These are phyloP conservation scores for Leucoraja erinaceus DNA, from an alignment of 2,113 vertebrate genomes.

Conservation along the genomic window DNA sequence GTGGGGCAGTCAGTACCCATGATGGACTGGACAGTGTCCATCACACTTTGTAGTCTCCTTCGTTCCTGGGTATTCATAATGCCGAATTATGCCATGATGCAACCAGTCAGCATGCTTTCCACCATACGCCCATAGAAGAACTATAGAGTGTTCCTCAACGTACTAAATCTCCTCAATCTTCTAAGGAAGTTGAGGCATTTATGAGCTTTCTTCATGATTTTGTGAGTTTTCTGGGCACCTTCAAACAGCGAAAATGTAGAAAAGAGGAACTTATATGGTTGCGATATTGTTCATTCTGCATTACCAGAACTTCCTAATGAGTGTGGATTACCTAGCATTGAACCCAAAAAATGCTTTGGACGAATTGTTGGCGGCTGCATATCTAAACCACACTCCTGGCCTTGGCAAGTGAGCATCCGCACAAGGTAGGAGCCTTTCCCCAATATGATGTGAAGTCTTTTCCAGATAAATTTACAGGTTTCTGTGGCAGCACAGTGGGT, in stretches of 20 bases:
- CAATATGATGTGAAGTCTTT: background rate
- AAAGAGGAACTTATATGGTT: background rate
- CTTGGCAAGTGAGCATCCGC: slow-evolving; percentile 91
- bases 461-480: too few relatives aligned
- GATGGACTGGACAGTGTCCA: too few relatives aligned
- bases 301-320: slow-evolving; percentile 42
- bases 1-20: too few relatives aligned
- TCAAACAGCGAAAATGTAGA: background rate
- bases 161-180: too few relatives aligned
- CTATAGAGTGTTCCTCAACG: too few relatives aligned
- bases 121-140: too few relatives aligned
- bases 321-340: slow-evolving; percentile 68
- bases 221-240: background rate
- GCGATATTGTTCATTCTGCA: background rate
- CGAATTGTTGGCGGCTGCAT: slow-evolving; percentile 86
- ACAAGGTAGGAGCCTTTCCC: slow-evolving; percentile 57
- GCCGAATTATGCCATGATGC: too few relatives aligned
- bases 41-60: too few relatives aligned
- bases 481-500: background rate
- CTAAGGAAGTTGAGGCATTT: too few relatives aligned
- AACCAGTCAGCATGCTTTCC: too few relatives aligned
- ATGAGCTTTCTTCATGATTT: too few relatives aligned
- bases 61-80: too few relatives aligned
- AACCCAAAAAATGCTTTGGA: slow-evolving; percentile 72
- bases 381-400: slow-evolving; percentile 79